These are phyloP conservation scores for Catajapyx aquilonaris DNA, from an alignment of 1,140 invertebrate genomes.

Conservation along the genomic window DNA sequence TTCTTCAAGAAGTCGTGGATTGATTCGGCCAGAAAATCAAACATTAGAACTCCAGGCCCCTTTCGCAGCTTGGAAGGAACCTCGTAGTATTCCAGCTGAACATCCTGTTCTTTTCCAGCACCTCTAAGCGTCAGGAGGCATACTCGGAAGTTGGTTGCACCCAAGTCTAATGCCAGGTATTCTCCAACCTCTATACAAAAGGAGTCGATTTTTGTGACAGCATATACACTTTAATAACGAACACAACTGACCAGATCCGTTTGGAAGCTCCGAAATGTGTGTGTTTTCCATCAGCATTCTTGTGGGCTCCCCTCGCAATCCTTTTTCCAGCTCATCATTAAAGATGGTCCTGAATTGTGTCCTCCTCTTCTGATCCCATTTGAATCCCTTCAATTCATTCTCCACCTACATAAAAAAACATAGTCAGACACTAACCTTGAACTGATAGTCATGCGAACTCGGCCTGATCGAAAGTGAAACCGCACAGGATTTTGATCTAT, in stretches of 20 bases:
- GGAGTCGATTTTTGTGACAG: too few relatives aligned
- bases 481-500: too few relatives aligned
- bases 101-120: constrained; percentile 44
- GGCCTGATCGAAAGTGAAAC: too few relatives aligned
- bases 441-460: too few relatives aligned
- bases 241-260: constrained; percentile 38
- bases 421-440: too few relatives aligned
- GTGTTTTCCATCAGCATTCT: constrained; percentile 44
- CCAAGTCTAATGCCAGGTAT: constrained; percentile 53
- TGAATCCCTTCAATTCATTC: constrained; percentile 19
- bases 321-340: constrained; percentile 32
- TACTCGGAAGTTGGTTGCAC: constrained; percentile 47
- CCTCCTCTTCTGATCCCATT: constrained; percentile 19
- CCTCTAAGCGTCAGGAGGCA: constrained; percentile 39
- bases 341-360: constrained; percentile 27
- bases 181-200: constrained; percentile 35
- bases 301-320: constrained; percentile 29
- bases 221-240: too few relatives aligned
- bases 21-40: constrained; percentile 55
- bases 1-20: constrained; percentile 43
- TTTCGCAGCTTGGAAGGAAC: constrained; percentile 31
- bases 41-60: constrained; percentile 33
- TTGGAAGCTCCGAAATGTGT: constrained; percentile 33
- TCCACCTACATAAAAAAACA: constrained; percentile 22
- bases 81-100: constrained; percentile 33